Percentiles rank a stretch among this genome's conserved stretches.
phyloP scores from a whole-genome alignment of 1,140 invertebrate genomes.

The Brevipalpus yothersi region DNA sequence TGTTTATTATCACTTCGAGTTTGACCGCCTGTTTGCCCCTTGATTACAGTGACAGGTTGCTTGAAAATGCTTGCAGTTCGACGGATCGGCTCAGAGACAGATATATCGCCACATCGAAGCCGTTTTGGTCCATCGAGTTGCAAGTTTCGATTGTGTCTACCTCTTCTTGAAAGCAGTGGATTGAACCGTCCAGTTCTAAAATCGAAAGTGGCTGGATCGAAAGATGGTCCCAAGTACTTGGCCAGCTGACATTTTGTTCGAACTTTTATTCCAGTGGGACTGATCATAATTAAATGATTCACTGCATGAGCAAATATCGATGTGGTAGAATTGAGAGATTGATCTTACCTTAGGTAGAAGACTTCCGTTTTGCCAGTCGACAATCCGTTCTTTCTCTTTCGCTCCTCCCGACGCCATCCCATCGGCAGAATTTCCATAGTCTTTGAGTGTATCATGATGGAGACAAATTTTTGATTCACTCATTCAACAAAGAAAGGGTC shows the following conservation, averaged over 20 bases:
- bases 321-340: no score
- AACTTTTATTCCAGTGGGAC: conserved; percentile 50
- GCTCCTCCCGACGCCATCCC: conserved; percentile 66
- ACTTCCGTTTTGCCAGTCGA: conserved; percentile 77
- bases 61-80: conserved; percentile 97
- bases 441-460: no score
- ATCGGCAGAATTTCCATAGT: conserved; percentile 31
- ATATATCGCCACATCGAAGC: conserved; percentile 42
- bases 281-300: conserved; percentile 15
- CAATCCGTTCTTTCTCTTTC: conserved; percentile 46
- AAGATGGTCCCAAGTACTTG: conserved; percentile 41
- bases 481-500: no score
- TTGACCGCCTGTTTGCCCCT: conserved; percentile 39
- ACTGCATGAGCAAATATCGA: no score
- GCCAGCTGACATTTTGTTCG: conserved; percentile 53
- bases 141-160: conserved; percentile 21
- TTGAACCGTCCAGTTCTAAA: conserved; percentile 49
- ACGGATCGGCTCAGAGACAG: conserved; percentile 72
- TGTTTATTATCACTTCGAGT: conserved; percentile 2
- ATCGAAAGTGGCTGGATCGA: conserved; percentile 58
- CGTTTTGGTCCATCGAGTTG: conserved; percentile 16
- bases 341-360: conserved; percentile 58
- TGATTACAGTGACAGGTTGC: conserved; percentile 84
- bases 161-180: conserved; percentile 31
- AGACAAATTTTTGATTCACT: no score